Evolutionary conservation across 2,797 vertebrate genomes (phyloP).

Genomic region (Clangula hyemalis): DNA sequence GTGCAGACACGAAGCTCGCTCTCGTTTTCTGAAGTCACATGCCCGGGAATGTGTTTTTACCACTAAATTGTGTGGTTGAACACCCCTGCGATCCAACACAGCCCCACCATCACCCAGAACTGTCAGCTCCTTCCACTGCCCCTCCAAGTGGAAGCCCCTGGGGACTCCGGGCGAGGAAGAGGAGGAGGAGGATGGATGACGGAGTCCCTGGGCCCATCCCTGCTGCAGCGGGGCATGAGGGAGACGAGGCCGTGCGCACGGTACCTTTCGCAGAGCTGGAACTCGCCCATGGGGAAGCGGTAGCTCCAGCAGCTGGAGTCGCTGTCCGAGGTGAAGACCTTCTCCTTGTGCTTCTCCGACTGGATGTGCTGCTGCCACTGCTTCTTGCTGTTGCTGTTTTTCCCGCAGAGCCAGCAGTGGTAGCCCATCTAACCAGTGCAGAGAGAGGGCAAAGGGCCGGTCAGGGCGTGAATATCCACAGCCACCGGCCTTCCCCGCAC

Average conservation of each 20-base stretch:
- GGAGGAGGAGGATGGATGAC: background rate
- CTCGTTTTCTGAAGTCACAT: background rate
- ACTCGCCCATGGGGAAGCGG: conserved; percentile 90
- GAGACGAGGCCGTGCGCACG: fast-evolving
- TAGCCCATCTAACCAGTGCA: conserved; percentile 82
- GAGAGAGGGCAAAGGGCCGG: conserved; percentile 12
- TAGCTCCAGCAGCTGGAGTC: conserved; percentile 87
- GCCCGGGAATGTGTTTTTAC: background rate
- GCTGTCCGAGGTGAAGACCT: conserved; percentile 91
- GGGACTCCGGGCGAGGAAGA: background rate
- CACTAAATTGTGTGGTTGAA: background rate
- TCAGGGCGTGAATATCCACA: background rate
- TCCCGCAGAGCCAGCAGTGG: conserved; percentile 94
- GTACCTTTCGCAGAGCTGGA: conserved; percentile 91
- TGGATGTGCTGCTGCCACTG: conserved; percentile 98
- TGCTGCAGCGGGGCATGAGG: background rate
- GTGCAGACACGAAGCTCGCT: background rate
- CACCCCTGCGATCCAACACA: background rate
- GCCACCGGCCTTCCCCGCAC: fast-evolving
- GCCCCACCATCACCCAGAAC: background rate
- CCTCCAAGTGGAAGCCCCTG: background rate
- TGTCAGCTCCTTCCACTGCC: background rate
- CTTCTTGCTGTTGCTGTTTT: conserved; percentile 95
- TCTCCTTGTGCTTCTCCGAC: conserved; percentile 94
- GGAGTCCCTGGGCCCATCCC: background rate